A percentile compares a stretch with the other conserved stretches of the same genome.
These are phyloP conservation scores for Fistularia commersonii DNA, from an alignment of 2,797 vertebrate species.

Conservation along the genomic window DNA sequence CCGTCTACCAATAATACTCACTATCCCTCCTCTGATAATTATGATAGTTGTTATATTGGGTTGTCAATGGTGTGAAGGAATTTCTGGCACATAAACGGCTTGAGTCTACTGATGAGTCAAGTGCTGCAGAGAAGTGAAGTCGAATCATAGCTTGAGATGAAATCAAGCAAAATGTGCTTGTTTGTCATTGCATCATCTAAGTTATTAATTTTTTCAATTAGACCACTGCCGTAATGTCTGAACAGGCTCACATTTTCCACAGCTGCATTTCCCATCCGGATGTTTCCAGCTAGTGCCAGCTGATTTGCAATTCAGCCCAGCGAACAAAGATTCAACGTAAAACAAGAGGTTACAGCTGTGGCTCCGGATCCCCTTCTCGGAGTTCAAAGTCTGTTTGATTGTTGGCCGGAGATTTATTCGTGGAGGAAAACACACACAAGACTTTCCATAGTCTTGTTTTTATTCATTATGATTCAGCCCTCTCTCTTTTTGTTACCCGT, in stretches of 20 bases:
- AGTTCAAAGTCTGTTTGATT: conserved; percentile 17
- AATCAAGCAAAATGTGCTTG: too few relatives aligned
- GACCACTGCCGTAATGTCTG: conserved; percentile 1
- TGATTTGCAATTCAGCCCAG: conserved; percentile 14
- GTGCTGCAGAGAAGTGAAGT: too few relatives aligned
- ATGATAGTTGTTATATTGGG: too few relatives aligned
- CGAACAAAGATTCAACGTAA: conserved; percentile 38
- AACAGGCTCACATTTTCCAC: conserved; percentile 38
- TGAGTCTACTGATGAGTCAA: too few relatives aligned
- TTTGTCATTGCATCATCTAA: not conserved
- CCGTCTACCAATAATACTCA: too few relatives aligned
- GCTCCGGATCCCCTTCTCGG: conserved; percentile 9
- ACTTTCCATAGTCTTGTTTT: not conserved
- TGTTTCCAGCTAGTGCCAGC: conserved; percentile 33
- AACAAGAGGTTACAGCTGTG: conserved; percentile 40
- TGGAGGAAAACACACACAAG: not conserved
- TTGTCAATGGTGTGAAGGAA: conserved; percentile 1
- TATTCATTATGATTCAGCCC: not conserved
- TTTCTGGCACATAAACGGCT: too few relatives aligned
- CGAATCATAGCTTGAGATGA: too few relatives aligned
- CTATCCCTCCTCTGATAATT: too few relatives aligned
- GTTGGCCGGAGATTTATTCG: conserved; percentile 1
- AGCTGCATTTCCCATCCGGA: conserved; percentile 35
- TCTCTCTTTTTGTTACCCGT: not conserved
- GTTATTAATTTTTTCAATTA: conserved; percentile 2